Evolutionary conservation across 1,140 invertebrate species (phyloP), one percentile per base, ranked within the genome.

Genomic region (Ceratina calcarata): DNA sequence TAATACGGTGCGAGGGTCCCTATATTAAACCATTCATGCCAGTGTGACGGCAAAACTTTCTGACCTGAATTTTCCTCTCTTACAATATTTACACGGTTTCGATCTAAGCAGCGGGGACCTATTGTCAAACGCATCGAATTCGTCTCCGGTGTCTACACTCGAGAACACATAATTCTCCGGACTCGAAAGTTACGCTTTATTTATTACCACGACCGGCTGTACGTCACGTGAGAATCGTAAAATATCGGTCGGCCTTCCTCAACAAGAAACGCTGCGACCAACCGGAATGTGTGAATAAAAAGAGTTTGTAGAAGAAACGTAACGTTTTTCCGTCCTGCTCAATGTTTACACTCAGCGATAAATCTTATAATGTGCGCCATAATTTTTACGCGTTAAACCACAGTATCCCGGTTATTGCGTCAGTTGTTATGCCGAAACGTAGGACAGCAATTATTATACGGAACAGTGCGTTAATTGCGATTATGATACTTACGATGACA

Each of bases 51-150:
- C 68, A 74, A 87, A 84, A 88, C 88, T 87, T 78, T 72, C 80
- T 89, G 89, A 89, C 89, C 90, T 89, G 88, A 74, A 86, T 91
- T n/a, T n/a, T 90, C 77, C 81, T 84, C 61, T 51, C 51, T 61
- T 12, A 77, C 66, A 81, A 87, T 87, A 85, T 90, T 87, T 89
- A 83, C 87, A 80, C 78, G 78, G 27, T 64, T 68, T 80, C 80
- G 74, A 86, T 80, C 78, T 68, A 88, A 87, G 83, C 72, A 87
- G 73, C 70, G 69, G 49, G 61, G 57, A 66, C 27, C 57, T 81
- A 79, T 83, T 64, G 62, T 66, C 45, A 27, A 61, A 81, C 75
- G 67, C 81, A 78, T 84, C 79, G 66, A 79, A 87, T 82, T 75
- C 84, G 74, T 69, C 60, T 60, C 70, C 45, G 79, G 27, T 61